Conservation (phyloP, 1,140 invertebrate species). For the Drosophila insularis region DNA sequence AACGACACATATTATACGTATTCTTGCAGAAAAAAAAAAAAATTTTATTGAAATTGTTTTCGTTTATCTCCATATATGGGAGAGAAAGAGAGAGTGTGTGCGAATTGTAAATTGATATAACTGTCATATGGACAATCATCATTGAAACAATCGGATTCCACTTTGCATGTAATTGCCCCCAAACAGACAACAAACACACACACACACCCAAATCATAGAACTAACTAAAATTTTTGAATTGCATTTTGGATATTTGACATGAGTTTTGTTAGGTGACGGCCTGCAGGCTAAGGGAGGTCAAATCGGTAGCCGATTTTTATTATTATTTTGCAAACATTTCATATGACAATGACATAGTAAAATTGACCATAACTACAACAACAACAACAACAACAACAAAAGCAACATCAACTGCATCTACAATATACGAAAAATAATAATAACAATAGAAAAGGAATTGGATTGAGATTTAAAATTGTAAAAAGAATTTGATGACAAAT, state of each 20-base stretch:
- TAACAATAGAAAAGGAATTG: conserved; percentile 50
- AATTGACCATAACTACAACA: conserved; percentile 49
- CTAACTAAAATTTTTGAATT: conserved; percentile 17
- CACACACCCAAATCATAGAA: neutral
- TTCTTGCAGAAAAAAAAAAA: conserved; percentile 24
- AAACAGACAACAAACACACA: neutral
- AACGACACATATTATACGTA: conserved; percentile 57
- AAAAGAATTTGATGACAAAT: neutral
- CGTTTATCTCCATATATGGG: neutral
- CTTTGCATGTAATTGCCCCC: conserved; percentile 55
- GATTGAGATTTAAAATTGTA: neutral
- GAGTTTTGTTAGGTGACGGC: conserved; percentile 23
- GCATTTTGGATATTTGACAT: conserved; percentile 16
- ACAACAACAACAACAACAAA: conserved; percentile 19
- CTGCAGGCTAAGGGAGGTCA: conserved; percentile 13
- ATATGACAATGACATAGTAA: conserved; percentile 75
- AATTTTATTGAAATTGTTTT: conserved; percentile 55
- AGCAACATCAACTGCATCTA: conserved; percentile 16
- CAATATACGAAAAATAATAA: conserved; percentile 21
- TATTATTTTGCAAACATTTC: conserved; percentile 39
- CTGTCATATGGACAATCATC: conserved; percentile 55
- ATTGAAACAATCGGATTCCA: conserved; percentile 28
- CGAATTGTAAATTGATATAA: conserved; percentile 64
- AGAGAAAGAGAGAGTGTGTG: neutral
- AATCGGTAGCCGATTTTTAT: neutral